Evolutionary conservation across 2,888 invertebrate genomes (phyloP).

Genomic region (Archaeoteleia sp.): DNA sequence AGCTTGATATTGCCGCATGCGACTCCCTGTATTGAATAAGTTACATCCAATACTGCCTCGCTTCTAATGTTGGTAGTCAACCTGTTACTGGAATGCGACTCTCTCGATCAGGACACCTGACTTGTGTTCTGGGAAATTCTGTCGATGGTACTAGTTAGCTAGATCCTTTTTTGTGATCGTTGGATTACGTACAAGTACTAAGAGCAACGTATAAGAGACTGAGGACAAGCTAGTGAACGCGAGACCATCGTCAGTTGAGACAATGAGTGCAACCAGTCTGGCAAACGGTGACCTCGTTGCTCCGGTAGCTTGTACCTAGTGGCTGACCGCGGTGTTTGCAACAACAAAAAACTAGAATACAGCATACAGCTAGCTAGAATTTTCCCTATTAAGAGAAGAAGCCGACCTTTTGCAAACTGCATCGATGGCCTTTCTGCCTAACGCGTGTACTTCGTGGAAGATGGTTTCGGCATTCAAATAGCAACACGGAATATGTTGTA

Average conservation of each 20-base stretch:
- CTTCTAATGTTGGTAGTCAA: constrained; percentile 45
- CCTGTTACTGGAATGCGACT: constrained; percentile 50
- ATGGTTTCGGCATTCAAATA: constrained; percentile 9
- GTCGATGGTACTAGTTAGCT: constrained; percentile 46
- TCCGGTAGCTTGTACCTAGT: background rate
- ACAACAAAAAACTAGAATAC: constrained; percentile 10
- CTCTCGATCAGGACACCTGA: constrained; percentile 46
- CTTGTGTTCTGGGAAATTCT: constrained; percentile 47
- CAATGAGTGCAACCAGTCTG: constrained; percentile 22
- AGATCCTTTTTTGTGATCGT: constrained; percentile 21
- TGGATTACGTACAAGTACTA: constrained; percentile 25
- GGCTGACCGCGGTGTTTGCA: background rate
- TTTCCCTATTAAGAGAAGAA: constrained; percentile 1
- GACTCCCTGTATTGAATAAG: too few species aligned
- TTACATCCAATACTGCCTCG: constrained; percentile 2
- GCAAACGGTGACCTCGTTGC: constrained; percentile 3
- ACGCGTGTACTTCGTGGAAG: background rate
- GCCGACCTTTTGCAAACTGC: constrained; percentile 50
- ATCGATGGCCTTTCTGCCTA: constrained; percentile 27
- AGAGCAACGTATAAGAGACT: constrained; percentile 27
- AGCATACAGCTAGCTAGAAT: background rate
- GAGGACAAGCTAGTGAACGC: constrained; percentile 18
- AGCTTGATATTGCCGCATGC: too few species aligned
- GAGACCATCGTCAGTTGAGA: constrained; percentile 12
- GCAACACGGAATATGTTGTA: constrained; percentile 15